Percentiles rank a stretch among this genome's conserved stretches.
Evolutionary conservation across 2,888 invertebrate genomes (phyloP).

Genomic region (Tetramorium bicarinatum): DNA sequence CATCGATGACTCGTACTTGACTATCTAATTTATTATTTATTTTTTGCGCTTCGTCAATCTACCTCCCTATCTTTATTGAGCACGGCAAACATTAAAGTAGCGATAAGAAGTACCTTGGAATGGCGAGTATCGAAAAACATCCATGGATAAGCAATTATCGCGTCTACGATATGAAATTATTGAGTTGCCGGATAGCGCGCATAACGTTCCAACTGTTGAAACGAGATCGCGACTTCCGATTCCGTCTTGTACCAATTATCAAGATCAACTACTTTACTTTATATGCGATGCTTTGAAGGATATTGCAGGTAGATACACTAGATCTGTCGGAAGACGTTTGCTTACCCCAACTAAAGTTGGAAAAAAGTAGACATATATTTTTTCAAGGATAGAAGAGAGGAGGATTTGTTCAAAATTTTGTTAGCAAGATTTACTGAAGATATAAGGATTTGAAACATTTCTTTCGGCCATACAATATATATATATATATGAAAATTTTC

Average conservation of each 20-base stretch:
- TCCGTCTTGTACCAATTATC: background rate
- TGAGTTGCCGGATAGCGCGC: background rate
- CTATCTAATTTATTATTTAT: constrained; percentile 23
- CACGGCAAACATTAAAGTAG: background rate
- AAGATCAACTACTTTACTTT: background rate
- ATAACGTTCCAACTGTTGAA: background rate
- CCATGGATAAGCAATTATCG: background rate
- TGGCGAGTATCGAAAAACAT: background rate
- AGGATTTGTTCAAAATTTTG: background rate
- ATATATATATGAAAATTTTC: background rate
- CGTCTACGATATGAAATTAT: background rate
- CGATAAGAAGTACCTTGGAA: background rate
- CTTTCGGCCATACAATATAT: background rate
- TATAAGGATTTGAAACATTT: background rate
- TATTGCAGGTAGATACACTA: background rate
- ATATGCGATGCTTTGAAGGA: background rate
- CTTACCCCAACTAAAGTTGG: background rate
- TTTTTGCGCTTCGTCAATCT: background rate
- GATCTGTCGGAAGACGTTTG: background rate
- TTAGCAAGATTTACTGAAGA: background rate
- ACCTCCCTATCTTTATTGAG: background rate
- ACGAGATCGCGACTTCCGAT: background rate
- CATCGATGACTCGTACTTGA: background rate
- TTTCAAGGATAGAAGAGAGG: background rate
- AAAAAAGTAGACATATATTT: background rate